Evolutionary conservation across 1,140 invertebrate species (phyloP).

Genomic region (Meloidogyne exigua): DNA sequence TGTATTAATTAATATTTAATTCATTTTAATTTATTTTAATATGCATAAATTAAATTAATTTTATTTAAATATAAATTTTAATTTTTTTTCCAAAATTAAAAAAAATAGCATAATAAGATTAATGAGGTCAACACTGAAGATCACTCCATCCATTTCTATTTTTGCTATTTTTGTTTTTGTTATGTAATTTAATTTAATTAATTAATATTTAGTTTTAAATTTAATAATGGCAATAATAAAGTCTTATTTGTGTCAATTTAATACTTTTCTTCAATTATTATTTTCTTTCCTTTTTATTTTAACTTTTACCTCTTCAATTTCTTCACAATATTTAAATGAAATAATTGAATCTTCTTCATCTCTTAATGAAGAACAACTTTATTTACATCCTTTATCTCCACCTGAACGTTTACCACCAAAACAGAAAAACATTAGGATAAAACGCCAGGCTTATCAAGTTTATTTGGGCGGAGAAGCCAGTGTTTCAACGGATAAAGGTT

Average conservation of each 20-base stretch:
- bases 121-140: too few species aligned
- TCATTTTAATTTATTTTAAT: too few species aligned
- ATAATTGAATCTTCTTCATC: background rate
- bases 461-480: conserved; percentile 55
- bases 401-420: conserved; percentile 47
- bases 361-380: conserved; percentile 18
- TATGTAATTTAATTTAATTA: too few species aligned
- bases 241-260: background rate
- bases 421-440: conserved; percentile 35
- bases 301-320: conserved; percentile 3
- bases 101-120: too few species aligned
- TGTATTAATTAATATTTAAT: too few species aligned
- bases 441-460: conserved; percentile 62
- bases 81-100: too few species aligned
- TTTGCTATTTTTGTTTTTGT: too few species aligned
- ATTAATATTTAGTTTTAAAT: background rate
- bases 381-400: conserved; percentile 55
- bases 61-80: too few species aligned
- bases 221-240: conserved; percentile 9
- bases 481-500: conserved; percentile 47
- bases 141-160: too few species aligned
- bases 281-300: conserved; percentile 4
- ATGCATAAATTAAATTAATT: too few species aligned
- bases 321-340: background rate
- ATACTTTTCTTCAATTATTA: background rate